Percentiles rank a stretch among this genome's conserved stretches.
Conservation (phyloP, 1,140 invertebrate genomes). For the Mercenaria mercenaria region DNA sequence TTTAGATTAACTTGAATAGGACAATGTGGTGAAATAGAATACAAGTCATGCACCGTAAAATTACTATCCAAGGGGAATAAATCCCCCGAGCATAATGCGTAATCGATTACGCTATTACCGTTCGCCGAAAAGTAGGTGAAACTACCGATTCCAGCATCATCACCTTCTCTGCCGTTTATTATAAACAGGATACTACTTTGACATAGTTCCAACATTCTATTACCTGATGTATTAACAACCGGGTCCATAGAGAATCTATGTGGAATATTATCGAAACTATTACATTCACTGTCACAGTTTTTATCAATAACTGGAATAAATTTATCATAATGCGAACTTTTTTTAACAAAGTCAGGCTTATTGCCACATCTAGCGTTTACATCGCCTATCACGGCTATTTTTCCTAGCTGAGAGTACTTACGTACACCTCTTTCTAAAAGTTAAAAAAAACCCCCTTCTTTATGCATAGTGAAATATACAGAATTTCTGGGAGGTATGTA, state of each 20-base stretch:
- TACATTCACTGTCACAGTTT: neutral
- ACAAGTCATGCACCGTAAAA: too few relatives aligned
- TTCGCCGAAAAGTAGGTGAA: neutral
- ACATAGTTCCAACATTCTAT: too few relatives aligned
- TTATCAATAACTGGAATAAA: neutral
- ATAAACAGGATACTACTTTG: neutral
- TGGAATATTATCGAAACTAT: too few relatives aligned
- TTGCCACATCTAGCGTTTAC: constrained; percentile 18
- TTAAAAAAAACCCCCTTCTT: neutral
- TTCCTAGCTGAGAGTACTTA: too few relatives aligned
- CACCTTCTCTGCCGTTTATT: constrained; percentile 16
- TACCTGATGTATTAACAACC: constrained; percentile 2
- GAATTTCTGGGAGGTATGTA: neutral
- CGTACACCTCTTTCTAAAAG: too few relatives aligned
- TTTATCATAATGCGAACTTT: neutral
- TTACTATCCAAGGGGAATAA: too few relatives aligned
- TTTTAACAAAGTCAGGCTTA: too few relatives aligned
- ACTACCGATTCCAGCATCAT: constrained; percentile 2
- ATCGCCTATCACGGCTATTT: neutral
- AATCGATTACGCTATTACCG: constrained; percentile 16
- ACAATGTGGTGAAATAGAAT: too few relatives aligned
- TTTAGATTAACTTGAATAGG: too few relatives aligned
- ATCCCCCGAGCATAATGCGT: too few relatives aligned
- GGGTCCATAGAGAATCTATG: neutral
- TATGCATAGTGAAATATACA: neutral